Evolutionary conservation across 2,888 invertebrate species (phyloP).

Genomic region (Nomada hirtipes): DNA sequence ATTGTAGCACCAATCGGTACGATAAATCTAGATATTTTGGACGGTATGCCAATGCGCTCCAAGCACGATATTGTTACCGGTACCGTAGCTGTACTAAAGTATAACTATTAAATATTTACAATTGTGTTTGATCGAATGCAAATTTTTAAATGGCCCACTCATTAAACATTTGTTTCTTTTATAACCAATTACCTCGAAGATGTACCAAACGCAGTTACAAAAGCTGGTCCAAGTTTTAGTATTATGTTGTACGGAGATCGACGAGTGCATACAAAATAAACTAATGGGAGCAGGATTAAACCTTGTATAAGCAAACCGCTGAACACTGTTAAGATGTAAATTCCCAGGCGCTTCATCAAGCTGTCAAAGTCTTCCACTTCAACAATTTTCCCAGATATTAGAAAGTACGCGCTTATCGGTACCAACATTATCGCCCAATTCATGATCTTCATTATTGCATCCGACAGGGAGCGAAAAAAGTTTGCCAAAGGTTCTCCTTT

Average conservation of each 20-base stretch:
- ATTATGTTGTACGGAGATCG: constrained; percentile 93
- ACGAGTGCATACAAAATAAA: constrained; percentile 93
- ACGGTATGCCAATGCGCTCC: constrained; percentile 96
- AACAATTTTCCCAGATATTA: constrained; percentile 95
- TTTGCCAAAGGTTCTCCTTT: constrained; percentile 92
- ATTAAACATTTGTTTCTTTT: not conserved
- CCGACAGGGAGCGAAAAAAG: constrained; percentile 93
- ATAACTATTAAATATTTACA: constrained; percentile 46
- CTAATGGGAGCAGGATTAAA: constrained; percentile 93
- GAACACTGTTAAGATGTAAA: constrained; percentile 96
- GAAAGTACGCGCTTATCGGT: constrained; percentile 94
- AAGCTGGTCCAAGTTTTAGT: constrained; percentile 94
- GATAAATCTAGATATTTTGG: constrained; percentile 96
- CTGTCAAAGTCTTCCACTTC: constrained; percentile 94
- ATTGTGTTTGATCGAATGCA: not conserved
- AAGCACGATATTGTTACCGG: constrained; percentile 97
- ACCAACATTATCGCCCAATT: constrained; percentile 97
- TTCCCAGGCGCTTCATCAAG: constrained; percentile 93
- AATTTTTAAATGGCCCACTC: not conserved
- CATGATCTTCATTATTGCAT: constrained; percentile 97
- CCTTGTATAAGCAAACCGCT: constrained; percentile 96
- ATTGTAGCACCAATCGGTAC: constrained; percentile 99
- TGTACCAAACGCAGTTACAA: constrained; percentile 98
- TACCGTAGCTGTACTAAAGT: constrained; percentile 94
- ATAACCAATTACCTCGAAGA: constrained; percentile 87